Conservation (phyloP, 2,888 invertebrate genomes). For the Euspilapteryx auroguttella region DNA sequence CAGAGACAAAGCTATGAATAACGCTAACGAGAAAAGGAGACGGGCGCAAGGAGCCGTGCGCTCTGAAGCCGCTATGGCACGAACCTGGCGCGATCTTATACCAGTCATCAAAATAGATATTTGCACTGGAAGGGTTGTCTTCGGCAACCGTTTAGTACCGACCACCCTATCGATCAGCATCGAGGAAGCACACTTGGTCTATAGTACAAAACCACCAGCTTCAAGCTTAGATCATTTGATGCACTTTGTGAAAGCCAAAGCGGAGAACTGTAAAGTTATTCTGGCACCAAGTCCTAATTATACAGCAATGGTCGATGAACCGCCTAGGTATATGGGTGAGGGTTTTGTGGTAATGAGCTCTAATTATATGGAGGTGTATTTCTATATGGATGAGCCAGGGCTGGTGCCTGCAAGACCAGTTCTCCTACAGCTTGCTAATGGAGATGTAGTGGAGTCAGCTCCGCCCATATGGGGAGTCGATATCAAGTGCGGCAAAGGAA, state of each 20-base stretch:
- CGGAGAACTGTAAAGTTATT: constrained; percentile 94
- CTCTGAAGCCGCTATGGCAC: constrained; percentile 81
- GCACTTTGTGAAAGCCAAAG: constrained; percentile 93
- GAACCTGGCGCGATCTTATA: constrained; percentile 93
- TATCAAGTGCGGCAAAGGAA: constrained; percentile 93
- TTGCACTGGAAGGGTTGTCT: constrained; percentile 87
- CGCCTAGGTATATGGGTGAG: constrained; percentile 95
- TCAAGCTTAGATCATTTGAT: constrained; percentile 92
- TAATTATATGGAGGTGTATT: constrained; percentile 91
- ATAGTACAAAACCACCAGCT: constrained; percentile 93
- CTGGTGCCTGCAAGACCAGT: constrained; percentile 91
- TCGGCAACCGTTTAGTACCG: constrained; percentile 93
- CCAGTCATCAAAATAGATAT: constrained; percentile 96
- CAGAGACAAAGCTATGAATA: constrained; percentile 63
- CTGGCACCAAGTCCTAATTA: constrained; percentile 96
- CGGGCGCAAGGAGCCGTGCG: constrained; percentile 54
- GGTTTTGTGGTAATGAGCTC: constrained; percentile 97
- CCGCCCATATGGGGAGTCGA: constrained; percentile 96
- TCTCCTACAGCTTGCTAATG: constrained; percentile 85
- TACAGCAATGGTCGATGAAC: constrained; percentile 89
- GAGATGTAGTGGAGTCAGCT: constrained; percentile 89
- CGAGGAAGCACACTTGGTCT: constrained; percentile 92
- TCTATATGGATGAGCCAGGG: constrained; percentile 97
- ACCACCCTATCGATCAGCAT: constrained; percentile 90
- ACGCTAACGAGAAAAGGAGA: constrained; percentile 62